Percentiles rank a stretch among this genome's conserved stretches.
Evolutionary conservation across 2,888 invertebrate species (phyloP).

Genomic region (Oithona nana): DNA sequence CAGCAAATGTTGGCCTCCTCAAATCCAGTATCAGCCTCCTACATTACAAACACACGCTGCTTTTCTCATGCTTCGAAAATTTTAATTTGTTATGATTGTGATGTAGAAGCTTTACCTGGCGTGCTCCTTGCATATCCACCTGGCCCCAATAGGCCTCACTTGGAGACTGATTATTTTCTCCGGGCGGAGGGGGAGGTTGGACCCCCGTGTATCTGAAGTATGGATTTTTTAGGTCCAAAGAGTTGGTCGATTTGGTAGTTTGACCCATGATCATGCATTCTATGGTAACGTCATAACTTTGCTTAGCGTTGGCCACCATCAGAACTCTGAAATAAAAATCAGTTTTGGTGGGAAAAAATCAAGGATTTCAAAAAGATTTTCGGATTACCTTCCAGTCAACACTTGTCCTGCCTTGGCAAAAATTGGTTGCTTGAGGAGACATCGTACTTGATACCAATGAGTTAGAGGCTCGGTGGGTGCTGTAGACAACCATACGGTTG

Average conservation of each 20-base stretch:
- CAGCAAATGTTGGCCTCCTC: neutral
- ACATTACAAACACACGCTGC: constrained; percentile 19
- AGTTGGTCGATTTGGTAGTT: constrained; percentile 53
- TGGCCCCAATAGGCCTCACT: constrained; percentile 82
- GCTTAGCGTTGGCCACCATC: constrained; percentile 76
- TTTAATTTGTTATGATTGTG: no score
- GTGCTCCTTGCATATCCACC: constrained; percentile 44
- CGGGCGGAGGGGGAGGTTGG: constrained; percentile 77
- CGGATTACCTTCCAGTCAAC: constrained; percentile 48
- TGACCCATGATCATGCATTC: constrained; percentile 37
- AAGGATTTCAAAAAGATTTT: constrained; percentile 23
- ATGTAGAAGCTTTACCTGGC: constrained; percentile 35
- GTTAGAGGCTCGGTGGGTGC: constrained; percentile 93
- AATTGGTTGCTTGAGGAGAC: constrained; percentile 76
- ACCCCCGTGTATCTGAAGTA: constrained; percentile 92
- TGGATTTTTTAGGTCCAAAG: constrained; percentile 90
- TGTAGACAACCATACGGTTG: constrained; percentile 89
- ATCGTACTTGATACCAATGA: constrained; percentile 63
- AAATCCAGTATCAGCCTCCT: neutral
- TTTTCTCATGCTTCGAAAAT: no score
- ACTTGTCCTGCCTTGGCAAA: constrained; percentile 85
- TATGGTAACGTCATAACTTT: constrained; percentile 96
- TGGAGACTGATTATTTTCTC: constrained; percentile 70
- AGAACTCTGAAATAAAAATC: constrained; percentile 35
- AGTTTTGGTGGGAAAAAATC: neutral